Evolutionary conservation across 37 sponge, comb jelly and placozoan species (phyloP).

Genomic region (Agelas oroides): DNA sequence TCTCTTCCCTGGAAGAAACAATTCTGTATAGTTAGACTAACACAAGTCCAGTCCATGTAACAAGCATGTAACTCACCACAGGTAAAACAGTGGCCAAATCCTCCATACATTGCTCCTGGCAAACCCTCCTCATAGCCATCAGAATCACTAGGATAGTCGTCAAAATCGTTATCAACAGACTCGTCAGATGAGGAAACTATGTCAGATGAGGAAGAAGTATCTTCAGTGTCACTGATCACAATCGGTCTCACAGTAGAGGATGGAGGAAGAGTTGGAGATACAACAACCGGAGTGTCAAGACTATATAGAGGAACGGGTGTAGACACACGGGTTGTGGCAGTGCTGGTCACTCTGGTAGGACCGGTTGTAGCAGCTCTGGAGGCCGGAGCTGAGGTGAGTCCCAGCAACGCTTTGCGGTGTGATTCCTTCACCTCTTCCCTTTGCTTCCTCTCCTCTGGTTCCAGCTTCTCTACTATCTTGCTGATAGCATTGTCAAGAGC

Average conservation of each 20-base stretch:
- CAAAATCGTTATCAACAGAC: background rate
- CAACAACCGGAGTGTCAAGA: too few species aligned
- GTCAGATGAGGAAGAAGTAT: background rate
- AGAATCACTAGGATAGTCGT: conserved; percentile 10
- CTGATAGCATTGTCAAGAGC: conserved; percentile 66
- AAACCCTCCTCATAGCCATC: conserved; percentile 5
- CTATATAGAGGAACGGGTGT: too few species aligned
- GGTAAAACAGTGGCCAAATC: conserved; percentile 48
- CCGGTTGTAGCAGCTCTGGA: too few species aligned
- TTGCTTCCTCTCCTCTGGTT: conserved; percentile 9
- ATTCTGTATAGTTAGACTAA: too few species aligned
- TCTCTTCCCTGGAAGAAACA: conserved; percentile 16
- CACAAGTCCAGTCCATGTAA: too few species aligned
- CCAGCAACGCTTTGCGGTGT: background rate
- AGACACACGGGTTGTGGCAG: too few species aligned
- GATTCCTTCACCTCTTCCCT: conserved; percentile 12
- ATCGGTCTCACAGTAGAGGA: too few species aligned
- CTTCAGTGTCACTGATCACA: too few species aligned
- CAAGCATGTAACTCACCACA: conserved; percentile 32
- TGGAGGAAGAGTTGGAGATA: too few species aligned
- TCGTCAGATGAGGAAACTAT: too few species aligned
- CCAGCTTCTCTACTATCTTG: conserved; percentile 52
- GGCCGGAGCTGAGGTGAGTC: too few species aligned
- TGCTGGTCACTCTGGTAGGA: too few species aligned
- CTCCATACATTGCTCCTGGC: conserved; percentile 28